Percentiles rank a stretch among this genome's conserved stretches.
These are phyloP conservation scores for Psittacula cyanocephala DNA, from an alignment of 2,113 vertebrate genomes.

Conservation along the genomic window DNA sequence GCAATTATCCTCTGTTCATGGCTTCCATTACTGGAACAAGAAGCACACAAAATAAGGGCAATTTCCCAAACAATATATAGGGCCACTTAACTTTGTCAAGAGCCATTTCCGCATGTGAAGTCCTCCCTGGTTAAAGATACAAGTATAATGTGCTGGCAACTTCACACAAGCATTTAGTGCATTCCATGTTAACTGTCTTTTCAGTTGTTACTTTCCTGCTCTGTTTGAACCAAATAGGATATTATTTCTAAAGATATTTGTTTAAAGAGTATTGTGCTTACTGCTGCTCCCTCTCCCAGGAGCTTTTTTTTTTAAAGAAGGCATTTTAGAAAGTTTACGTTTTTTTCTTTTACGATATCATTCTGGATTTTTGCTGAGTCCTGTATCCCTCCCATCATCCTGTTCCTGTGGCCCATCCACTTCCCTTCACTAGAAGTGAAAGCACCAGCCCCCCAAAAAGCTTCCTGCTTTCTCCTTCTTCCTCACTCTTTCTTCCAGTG, in stretches of 20 bases:
- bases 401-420: fast-evolving
- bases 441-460: not conserved
- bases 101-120: constrained; percentile 83
- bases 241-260: constrained; percentile 72
- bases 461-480: not conserved
- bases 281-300: not conserved
- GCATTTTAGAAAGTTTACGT: not conserved
- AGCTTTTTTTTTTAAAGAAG: not conserved
- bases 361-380: not conserved
- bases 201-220: constrained; percentile 63
- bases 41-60: constrained; percentile 89
- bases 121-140: constrained; percentile 75
- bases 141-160: constrained; percentile 69
- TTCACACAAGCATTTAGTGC: constrained; percentile 63
- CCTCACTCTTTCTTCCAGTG: not conserved
- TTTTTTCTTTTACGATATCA: not conserved
- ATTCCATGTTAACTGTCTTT: constrained; percentile 65
- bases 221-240: constrained; percentile 69
- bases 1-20: constrained; percentile 91
- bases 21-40: constrained; percentile 92
- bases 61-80: constrained; percentile 92
- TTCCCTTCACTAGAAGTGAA: not conserved
- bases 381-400: not conserved
- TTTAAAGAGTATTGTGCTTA: constrained; percentile 49
- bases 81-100: constrained; percentile 94